phyloP scores from a whole-genome alignment of 1,140 invertebrate genomes.

The Cyrtorhinus lividipennis region DNA sequence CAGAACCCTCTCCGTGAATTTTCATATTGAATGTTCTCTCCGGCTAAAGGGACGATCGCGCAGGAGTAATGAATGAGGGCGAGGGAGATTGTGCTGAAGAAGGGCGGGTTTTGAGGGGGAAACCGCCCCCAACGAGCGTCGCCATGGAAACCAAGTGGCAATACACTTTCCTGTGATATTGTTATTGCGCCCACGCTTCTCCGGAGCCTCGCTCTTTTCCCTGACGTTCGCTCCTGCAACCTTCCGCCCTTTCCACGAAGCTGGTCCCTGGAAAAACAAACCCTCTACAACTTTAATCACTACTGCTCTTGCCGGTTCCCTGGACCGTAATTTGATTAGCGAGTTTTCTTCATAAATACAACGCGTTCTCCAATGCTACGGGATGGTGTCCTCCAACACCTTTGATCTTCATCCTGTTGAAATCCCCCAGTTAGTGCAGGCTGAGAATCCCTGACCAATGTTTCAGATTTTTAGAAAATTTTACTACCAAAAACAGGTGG shows the following conservation, averaged over 20 bases:
- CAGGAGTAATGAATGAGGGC: neutral
- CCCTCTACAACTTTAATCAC: neutral
- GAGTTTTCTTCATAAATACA: too few species aligned
- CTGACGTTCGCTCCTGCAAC: neutral
- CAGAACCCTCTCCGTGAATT: neutral
- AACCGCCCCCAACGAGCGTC: neutral
- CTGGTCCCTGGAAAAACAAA: neutral
- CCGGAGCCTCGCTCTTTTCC: neutral
- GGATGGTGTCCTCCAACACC: too few species aligned
- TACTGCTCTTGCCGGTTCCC: neutral
- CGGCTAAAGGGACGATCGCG: neutral
- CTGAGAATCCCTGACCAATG: too few species aligned
- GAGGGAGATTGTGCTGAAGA: neutral
- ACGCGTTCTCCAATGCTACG: too few species aligned
- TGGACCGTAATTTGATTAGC: too few species aligned
- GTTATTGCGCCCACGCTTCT: slow-evolving; percentile 4
- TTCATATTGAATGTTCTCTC: slow-evolving; percentile 8
- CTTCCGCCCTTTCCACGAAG: too few species aligned
- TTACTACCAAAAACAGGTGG: too few species aligned
- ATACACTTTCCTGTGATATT: slow-evolving; percentile 6
- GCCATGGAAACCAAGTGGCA: slow-evolving; percentile 3
- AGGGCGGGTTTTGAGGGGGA: neutral
- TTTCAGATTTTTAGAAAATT: too few species aligned
- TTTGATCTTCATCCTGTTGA: too few species aligned
- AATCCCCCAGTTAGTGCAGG: too few species aligned